Conservation (phyloP, 1,140 invertebrate genomes). For the Drosophila sturtevanti region DNA sequence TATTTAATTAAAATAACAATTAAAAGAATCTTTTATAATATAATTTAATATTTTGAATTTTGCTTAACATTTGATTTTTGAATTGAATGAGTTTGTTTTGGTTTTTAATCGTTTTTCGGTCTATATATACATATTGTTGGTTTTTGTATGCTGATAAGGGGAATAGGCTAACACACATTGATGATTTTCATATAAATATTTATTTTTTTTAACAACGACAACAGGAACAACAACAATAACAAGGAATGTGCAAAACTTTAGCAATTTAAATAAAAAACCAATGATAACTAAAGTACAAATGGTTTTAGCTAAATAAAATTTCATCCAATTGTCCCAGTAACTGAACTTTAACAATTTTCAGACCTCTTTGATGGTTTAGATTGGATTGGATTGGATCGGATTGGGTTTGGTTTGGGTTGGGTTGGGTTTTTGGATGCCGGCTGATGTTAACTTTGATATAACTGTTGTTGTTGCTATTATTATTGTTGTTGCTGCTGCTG, state of each 20-base stretch:
- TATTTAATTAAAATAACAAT: too few relatives aligned
- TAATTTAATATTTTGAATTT: too few relatives aligned
- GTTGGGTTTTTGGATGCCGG: background rate
- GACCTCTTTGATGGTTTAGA: conserved; percentile 40
- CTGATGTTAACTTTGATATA: conserved; percentile 22
- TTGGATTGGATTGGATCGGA: background rate
- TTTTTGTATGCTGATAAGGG: too few relatives aligned
- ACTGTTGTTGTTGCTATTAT: conserved; percentile 11
- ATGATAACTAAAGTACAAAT: conserved; percentile 1
- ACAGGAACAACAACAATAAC: background rate
- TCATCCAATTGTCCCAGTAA: conserved; percentile 36
- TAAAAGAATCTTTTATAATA: too few relatives aligned
- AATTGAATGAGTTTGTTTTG: too few relatives aligned
- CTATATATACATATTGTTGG: too few relatives aligned
- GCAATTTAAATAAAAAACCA: conserved; percentile 6
- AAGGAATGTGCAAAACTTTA: background rate
- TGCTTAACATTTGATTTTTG: too few relatives aligned
- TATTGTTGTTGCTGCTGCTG: conserved; percentile 16
- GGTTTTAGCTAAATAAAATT: conserved; percentile 52
- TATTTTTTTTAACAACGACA: background rate
- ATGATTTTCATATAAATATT: background rate
- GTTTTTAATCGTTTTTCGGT: too few relatives aligned
- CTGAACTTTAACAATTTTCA: conserved; percentile 42
- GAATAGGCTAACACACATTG: background rate
- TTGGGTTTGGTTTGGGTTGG: background rate